A percentile compares a stretch with the other conserved stretches of the same genome.
Conservation (phyloP, 92 coral and sea anemone genomes). For the Epizoanthus illoricatus region DNA sequence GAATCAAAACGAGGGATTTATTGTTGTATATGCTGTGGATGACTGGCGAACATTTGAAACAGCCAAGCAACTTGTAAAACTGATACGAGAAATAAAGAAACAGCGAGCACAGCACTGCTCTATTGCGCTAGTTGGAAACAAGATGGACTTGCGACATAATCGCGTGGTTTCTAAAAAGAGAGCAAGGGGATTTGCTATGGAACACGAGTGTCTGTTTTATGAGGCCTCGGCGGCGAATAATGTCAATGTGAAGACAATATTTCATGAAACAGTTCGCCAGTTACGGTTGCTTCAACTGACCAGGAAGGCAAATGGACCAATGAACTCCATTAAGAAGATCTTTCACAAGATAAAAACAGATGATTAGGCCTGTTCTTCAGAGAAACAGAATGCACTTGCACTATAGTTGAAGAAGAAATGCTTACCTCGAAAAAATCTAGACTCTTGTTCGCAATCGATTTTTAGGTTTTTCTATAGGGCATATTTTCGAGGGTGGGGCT, state of each 20-base stretch:
- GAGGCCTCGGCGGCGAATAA: constrained; percentile 82
- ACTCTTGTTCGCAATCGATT: background rate
- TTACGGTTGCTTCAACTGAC: constrained; percentile 59
- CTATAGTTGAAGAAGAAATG: background rate
- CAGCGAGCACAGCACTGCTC: constrained; percentile 67
- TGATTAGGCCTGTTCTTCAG: background rate
- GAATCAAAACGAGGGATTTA: constrained; percentile 83
- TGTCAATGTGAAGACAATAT: constrained; percentile 69
- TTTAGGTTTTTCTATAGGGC: no score
- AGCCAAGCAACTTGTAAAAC: constrained; percentile 80
- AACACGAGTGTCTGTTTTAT: constrained; percentile 77
- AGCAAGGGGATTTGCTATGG: constrained; percentile 74
- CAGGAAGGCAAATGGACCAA: constrained; percentile 72
- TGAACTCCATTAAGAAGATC: constrained; percentile 69
- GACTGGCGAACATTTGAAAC: constrained; percentile 80
- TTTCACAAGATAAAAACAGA: constrained; percentile 54
- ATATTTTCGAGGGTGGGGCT: no score
- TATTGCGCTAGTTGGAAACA: constrained; percentile 81
- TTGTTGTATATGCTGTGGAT: constrained; percentile 83
- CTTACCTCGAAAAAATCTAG: background rate
- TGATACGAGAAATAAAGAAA: constrained; percentile 84
- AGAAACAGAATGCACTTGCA: background rate
- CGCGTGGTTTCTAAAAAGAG: constrained; percentile 70
- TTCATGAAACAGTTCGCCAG: constrained; percentile 82
- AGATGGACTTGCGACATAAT: constrained; percentile 75